phyloP scores from a whole-genome alignment of 2,888 invertebrate species.

The Seladonia tumulorum region DNA sequence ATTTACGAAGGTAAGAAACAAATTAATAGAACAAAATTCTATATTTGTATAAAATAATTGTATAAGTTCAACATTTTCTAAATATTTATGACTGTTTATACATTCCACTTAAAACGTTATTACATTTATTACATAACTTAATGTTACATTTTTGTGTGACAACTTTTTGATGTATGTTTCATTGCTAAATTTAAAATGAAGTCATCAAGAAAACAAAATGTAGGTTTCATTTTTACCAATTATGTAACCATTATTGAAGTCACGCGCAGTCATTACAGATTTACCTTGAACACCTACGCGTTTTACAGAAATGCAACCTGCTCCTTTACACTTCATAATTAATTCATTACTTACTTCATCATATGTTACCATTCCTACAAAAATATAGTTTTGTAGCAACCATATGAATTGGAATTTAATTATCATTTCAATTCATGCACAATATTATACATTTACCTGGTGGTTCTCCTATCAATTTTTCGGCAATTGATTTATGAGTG shows the following conservation, averaged over 20 bases:
- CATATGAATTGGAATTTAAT: neutral
- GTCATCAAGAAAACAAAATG: constrained; percentile 32
- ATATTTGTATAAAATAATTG: neutral
- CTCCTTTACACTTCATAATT: constrained; percentile 88
- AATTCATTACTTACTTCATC: constrained; percentile 86
- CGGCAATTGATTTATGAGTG: constrained; percentile 72
- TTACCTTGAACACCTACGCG: constrained; percentile 89
- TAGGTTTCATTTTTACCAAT: constrained; percentile 84
- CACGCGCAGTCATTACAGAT: constrained; percentile 90
- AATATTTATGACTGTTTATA: constrained; percentile 2
- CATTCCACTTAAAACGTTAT: neutral
- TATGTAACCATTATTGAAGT: constrained; percentile 95
- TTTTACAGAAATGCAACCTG: constrained; percentile 88
- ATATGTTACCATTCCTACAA: constrained; percentile 87
- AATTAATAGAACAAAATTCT: neutral
- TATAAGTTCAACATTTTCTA: constrained; percentile 6
- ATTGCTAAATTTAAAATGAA: neutral
- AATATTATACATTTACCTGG: constrained; percentile 74
- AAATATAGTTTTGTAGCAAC: constrained; percentile 63
- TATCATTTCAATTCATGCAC: neutral
- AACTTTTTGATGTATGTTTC: neutral
- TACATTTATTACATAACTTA: neutral
- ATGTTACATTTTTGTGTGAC: neutral
- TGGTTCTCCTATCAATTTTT: constrained; percentile 43
- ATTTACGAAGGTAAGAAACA: constrained; percentile 36